Evolutionary conservation across 2,113 vertebrate genomes (phyloP).

Genomic region (Lonchura striata): DNA sequence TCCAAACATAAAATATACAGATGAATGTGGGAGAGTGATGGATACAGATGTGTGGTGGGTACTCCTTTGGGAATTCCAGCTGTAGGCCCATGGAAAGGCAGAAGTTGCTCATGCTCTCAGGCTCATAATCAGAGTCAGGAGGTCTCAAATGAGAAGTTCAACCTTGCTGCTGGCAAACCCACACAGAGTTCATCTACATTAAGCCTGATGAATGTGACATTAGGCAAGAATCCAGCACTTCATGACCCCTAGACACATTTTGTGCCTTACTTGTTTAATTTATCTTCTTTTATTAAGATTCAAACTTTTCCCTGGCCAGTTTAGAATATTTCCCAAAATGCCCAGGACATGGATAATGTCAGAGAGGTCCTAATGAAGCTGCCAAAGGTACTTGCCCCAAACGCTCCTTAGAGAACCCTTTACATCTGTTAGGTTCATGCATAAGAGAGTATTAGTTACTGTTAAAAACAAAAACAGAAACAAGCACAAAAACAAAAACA

Average conservation of each 20-base stretch:
- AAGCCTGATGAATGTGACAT: not conserved
- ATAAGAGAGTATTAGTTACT: not conserved
- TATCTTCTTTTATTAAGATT: not conserved
- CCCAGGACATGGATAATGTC: not conserved
- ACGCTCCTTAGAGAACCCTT: not conserved
- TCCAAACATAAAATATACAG: not conserved
- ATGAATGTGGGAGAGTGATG: not conserved
- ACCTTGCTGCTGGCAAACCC: constrained; percentile 26
- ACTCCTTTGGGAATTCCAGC: not conserved
- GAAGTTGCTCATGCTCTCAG: not conserved
- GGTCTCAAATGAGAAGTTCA: not conserved
- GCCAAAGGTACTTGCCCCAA: not conserved
- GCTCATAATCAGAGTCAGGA: not conserved
- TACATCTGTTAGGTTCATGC: not conserved
- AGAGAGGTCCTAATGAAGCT: not conserved
- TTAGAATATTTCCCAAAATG: not conserved
- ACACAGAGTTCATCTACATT: not conserved
- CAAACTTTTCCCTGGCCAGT: not conserved
- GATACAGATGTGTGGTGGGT: not conserved
- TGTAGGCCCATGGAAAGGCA: not conserved
- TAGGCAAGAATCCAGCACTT: constrained; percentile 30
- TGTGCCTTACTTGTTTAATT: not conserved
- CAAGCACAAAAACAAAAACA: not conserved
- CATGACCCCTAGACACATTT: not conserved
- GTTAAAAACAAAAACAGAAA: not conserved